These are phyloP conservation scores for Poeciliopsis infans DNA, from an alignment of 2,797 vertebrate species.

Conservation along the genomic window DNA sequence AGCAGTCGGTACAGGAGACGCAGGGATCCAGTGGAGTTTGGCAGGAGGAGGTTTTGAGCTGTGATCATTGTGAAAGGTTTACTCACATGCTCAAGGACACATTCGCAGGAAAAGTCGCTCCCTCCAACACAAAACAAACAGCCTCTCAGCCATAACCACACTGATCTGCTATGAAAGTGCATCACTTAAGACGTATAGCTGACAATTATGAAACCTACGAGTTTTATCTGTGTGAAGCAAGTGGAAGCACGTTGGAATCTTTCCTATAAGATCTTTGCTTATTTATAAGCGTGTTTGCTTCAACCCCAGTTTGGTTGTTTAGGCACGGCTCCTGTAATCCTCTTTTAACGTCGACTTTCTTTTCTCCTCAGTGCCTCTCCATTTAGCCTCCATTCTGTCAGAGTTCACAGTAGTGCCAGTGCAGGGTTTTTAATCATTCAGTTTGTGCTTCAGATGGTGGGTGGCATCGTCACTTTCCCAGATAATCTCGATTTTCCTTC, in stretches of 20 bases:
- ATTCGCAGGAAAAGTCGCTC: background rate
- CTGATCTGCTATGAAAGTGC: conserved; percentile 32
- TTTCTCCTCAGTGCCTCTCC: conserved; percentile 49
- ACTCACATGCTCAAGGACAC: conserved; percentile 28
- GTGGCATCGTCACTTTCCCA: conserved; percentile 53
- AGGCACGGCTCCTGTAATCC: conserved; percentile 67
- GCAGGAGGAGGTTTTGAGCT: conserved; percentile 17
- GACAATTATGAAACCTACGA: conserved; percentile 37
- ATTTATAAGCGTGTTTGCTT: conserved; percentile 47
- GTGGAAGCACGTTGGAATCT: conserved; percentile 33
- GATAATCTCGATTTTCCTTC: conserved; percentile 52
- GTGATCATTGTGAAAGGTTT: conserved; percentile 32
- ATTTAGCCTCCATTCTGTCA: conserved; percentile 47
- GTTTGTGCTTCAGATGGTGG: conserved; percentile 49
- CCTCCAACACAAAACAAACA: conserved; percentile 3
- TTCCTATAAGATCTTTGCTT: conserved; percentile 45
- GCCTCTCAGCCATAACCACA: conserved; percentile 1
- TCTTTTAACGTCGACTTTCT: conserved; percentile 56
- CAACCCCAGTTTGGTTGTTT: conserved; percentile 49
- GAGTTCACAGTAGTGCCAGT: conserved; percentile 35
- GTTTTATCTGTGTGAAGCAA: conserved; percentile 49
- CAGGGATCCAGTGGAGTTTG: conserved; percentile 19
- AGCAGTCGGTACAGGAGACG: conserved; percentile 20
- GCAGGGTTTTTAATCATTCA: conserved; percentile 61
- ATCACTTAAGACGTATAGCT: conserved; percentile 47